These are phyloP conservation scores for Eulimnadia texana DNA, from an alignment of 1,140 invertebrate genomes.

Conservation along the genomic window DNA sequence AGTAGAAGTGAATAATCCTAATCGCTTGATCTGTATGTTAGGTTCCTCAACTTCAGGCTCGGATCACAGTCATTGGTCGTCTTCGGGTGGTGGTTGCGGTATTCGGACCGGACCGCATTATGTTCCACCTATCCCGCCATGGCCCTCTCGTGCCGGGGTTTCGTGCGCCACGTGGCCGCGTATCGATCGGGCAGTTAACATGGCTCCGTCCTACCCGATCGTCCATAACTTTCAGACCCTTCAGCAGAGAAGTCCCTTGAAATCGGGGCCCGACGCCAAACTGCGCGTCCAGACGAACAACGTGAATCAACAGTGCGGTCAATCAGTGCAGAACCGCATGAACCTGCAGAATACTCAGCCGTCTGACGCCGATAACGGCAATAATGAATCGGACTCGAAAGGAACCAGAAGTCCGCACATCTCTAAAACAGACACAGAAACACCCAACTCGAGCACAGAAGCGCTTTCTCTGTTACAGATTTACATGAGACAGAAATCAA, in stretches of 20 bases:
- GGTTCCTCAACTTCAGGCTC: slow-evolving; percentile 4
- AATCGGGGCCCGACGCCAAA: background rate
- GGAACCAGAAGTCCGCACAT: background rate
- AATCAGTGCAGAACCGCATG: background rate
- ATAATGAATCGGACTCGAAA: background rate
- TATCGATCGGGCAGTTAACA: background rate
- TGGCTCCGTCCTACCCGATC: background rate
- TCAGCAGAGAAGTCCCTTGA: background rate
- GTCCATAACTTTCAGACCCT: background rate
- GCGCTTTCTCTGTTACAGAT: slow-evolving; percentile 14
- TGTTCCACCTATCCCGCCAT: slow-evolving; percentile 4
- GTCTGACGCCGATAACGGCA: slow-evolving; percentile 6
- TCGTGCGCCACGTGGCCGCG: background rate
- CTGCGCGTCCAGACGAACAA: background rate
- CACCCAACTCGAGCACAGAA: background rate
- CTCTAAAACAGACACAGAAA: slow-evolving; percentile 3
- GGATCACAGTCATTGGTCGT: slow-evolving; percentile 11
- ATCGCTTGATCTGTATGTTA: background rate
- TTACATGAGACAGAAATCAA: slow-evolving; percentile 16
- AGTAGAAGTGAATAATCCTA: background rate
- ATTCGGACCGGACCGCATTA: background rate
- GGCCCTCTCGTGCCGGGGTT: background rate
- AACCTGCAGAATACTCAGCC: background rate
- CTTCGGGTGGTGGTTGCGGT: background rate
- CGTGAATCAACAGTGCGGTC: slow-evolving; percentile 2